Base-by-base conservation (phyloP, 2,113 vertebrate genomes). In the Symphodus melops region DNA sequence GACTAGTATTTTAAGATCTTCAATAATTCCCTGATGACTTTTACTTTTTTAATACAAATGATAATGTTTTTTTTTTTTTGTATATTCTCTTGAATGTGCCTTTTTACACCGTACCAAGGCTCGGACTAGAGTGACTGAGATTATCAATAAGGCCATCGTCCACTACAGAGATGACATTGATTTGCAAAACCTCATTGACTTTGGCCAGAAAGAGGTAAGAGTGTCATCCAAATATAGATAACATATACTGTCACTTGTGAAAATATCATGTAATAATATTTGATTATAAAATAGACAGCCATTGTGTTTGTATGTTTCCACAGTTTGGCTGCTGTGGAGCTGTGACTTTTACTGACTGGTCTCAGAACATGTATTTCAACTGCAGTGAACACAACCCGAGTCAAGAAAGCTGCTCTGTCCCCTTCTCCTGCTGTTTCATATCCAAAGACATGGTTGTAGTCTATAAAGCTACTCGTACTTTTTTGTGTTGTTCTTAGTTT, bases 161-260 rank as follows among this genome's bases (percentile, higher is more conserved):
- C 95, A 97, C 86, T 98, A 98, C 80, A 94, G 96, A 65, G 94
- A 98, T 19, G 97, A 98, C 81, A 33, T 96, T 57, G 96, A 98
- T 78, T 89, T 98, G 56, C 96, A 98, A 80, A 98, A 98, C 87
- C 94, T 97, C 37, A 97, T 98, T 19, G 96, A 98, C 76, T 97
- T 93, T 65, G 96, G 96, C 52, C 97, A 98, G 90, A 94, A 92
- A 89, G 93, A 97, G 95, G 97, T 97, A 60, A 41, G 61, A 3
- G 12, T 41, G 16, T 7, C 21, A 48, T 51, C 25, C 21, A 23
- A 39, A 5, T 3, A 9, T 0, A 23, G 1, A 19, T 28, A 10
- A 25, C 10, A 21, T 25, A 41, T 25, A 41, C 39, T 41, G 39
- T 41, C 9, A 5, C 28, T 33, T 33, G 6, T 33, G 28, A 33